Conservation (phyloP, 2,888 invertebrate genomes). For the Orthonychiurus folsomi region DNA sequence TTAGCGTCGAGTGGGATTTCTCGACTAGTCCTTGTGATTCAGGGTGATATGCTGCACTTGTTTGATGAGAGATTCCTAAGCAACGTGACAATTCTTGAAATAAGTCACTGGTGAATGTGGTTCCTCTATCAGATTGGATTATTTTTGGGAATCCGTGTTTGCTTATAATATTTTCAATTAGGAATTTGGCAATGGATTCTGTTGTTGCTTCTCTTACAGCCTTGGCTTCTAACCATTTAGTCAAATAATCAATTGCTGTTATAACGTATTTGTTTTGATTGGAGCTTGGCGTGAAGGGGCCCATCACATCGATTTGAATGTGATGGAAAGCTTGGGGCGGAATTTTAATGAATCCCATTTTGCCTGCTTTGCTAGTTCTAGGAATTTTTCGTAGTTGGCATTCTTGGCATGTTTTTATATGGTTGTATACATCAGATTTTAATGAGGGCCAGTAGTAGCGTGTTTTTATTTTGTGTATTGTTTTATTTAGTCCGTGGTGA, state of each 20-base stretch:
- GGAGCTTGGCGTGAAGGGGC: conserved; percentile 30
- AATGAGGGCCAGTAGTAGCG: conserved; percentile 14
- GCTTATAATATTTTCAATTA: conserved; percentile 30
- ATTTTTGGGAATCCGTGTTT: conserved; percentile 31
- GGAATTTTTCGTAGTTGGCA: conserved; percentile 14
- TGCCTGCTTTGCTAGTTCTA: conserved; percentile 13
- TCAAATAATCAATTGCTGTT: conserved; percentile 28
- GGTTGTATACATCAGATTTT: conserved; percentile 9
- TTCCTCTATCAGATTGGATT: conserved; percentile 39
- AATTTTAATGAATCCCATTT: conserved; percentile 16
- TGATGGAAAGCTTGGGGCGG: conserved; percentile 29
- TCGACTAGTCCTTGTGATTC: conserved; percentile 12
- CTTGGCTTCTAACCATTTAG: conserved; percentile 30
- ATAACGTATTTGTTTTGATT: conserved; percentile 31
- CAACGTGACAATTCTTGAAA: conserved; percentile 6
- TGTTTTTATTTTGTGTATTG: not conserved
- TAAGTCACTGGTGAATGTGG: conserved; percentile 29
- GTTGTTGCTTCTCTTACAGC: conserved; percentile 38
- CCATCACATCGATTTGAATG: conserved; percentile 31
- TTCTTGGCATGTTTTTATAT: not conserved
- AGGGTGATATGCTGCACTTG: conserved; percentile 6
- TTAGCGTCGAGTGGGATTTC: not conserved
- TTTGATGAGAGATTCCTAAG: conserved; percentile 2
- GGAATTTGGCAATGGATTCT: conserved; percentile 36
- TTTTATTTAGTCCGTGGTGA: conserved; percentile 12